Conservation (phyloP, 2,113 vertebrate genomes). For the Tringa solitaria region DNA sequence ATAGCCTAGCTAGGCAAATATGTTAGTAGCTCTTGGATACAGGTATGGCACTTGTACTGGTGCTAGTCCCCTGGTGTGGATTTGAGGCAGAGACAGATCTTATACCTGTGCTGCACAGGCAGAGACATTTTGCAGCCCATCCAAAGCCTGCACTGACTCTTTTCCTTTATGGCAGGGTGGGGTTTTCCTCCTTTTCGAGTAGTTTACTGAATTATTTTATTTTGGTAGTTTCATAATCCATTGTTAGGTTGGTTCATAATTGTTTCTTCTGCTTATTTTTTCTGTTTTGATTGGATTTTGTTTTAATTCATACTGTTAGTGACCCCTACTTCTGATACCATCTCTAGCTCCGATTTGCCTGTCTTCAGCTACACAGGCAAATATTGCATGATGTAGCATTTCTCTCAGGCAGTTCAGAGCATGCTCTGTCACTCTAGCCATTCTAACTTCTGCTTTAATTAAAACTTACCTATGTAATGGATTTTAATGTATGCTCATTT, state of each 20-base stretch:
- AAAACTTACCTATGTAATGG: not conserved
- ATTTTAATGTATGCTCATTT: not conserved
- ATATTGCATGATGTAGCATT: conserved; percentile 28
- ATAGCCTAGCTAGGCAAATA: not conserved
- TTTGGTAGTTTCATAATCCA: not conserved
- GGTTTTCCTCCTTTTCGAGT: not conserved
- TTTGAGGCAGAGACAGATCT: not conserved
- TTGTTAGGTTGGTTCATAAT: not conserved
- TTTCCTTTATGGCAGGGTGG: not conserved
- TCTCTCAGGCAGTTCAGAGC: not conserved
- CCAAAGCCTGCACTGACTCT: not conserved
- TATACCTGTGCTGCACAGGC: not conserved
- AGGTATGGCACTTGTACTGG: not conserved
- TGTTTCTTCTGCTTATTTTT: not conserved
- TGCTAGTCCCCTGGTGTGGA: not conserved
- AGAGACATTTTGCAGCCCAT: not conserved
- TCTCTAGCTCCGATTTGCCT: not conserved
- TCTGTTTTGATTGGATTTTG: not conserved
- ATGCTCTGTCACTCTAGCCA: not conserved
- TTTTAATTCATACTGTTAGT: not conserved
- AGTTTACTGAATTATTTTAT: not conserved
- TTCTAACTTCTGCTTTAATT: not conserved
- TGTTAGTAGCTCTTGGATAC: not conserved
- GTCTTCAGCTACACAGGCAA: not conserved
- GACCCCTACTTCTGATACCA: not conserved